Evolutionary conservation across 2,113 vertebrate species (phyloP).

Genomic region (Natator depressus): DNA sequence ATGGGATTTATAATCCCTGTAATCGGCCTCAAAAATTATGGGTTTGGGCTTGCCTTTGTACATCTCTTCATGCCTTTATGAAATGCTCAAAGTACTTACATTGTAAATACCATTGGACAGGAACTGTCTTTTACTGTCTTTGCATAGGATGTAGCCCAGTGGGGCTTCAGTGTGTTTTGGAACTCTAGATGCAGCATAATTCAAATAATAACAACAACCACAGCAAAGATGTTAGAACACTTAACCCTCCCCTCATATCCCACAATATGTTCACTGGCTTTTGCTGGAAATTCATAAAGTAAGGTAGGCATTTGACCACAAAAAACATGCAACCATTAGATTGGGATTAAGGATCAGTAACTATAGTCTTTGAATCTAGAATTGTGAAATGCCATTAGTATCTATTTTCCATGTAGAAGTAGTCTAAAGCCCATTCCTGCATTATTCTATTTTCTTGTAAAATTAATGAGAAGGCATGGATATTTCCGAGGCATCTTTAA

Average conservation of each 20-base stretch:
- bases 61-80: background rate
- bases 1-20: background rate
- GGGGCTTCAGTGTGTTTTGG: background rate
- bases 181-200: background rate
- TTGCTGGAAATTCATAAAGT: background rate
- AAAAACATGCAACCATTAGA: fast-evolving
- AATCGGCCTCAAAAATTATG: background rate
- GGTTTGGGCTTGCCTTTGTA: background rate
- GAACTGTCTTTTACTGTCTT: background rate
- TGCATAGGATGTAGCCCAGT: background rate
- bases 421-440: background rate
- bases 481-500: background rate
- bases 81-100: background rate
- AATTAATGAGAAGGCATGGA: background rate
- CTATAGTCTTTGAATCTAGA: background rate
- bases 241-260: background rate
- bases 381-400: background rate
- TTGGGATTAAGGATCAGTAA: background rate
- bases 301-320: background rate
- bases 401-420: background rate
- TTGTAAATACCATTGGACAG: background rate
- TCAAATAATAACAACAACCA: background rate
- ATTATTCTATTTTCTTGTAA: background rate
- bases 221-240: background rate
- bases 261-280: background rate